phyloP scores from a whole-genome alignment of 1,140 invertebrate genomes.

The Parapsyche elsis region DNA sequence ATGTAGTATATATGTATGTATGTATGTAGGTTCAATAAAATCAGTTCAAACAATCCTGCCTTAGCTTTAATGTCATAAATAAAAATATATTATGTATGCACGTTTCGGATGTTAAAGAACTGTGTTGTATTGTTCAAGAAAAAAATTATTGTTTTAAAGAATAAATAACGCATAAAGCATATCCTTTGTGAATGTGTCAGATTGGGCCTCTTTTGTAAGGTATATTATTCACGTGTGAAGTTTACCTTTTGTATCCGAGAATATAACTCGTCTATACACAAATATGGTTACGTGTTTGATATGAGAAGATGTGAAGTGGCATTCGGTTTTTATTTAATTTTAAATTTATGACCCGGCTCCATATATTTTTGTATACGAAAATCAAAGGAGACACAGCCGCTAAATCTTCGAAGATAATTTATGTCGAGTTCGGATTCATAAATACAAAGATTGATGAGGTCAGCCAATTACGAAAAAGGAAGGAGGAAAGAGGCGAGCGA shows the following conservation, averaged over 20 bases:
- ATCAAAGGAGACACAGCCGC: conserved; percentile 25
- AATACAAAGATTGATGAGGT: not conserved
- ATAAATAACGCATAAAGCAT: not conserved
- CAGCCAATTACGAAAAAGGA: not conserved
- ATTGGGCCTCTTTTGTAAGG: not conserved
- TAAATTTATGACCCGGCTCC: too few species aligned
- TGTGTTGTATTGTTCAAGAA: not conserved
- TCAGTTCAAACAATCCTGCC: too few species aligned
- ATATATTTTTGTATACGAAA: not conserved
- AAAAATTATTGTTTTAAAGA: not conserved
- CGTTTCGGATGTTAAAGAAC: too few species aligned
- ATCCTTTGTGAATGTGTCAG: conserved; percentile 11
- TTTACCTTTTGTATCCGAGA: too few species aligned
- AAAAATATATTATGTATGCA: too few species aligned
- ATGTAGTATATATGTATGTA: too few species aligned
- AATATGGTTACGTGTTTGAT: not conserved
- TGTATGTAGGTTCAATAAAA: too few species aligned
- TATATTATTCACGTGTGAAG: not conserved
- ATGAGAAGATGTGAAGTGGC: too few species aligned
- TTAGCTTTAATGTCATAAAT: too few species aligned
- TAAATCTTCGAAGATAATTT: conserved; percentile 10
- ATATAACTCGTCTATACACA: not conserved
- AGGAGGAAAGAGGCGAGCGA: not conserved
- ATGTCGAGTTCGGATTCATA: not conserved
- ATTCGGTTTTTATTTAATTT: too few species aligned